Evolutionary conservation across 2,113 vertebrate genomes (phyloP), one percentile per base, ranked within the genome.

Genomic region (Monopterus albus): DNA sequence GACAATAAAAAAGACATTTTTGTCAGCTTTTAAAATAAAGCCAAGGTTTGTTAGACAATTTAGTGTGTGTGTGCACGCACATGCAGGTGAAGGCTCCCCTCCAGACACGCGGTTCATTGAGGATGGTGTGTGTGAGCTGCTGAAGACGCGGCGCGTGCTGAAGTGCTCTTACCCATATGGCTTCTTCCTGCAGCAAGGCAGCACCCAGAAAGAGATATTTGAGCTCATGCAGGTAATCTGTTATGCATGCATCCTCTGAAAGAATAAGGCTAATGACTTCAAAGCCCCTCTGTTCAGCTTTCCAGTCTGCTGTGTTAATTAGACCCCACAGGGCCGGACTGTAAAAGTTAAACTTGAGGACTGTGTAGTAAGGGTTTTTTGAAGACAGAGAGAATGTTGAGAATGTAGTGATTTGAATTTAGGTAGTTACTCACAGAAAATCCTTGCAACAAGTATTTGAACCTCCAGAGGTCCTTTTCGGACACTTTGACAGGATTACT

Each of bases 161-260:
- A 98, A 98, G 96, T 98, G 97, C 95, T 99, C 97, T 94, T 99
- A 99, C 67, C 97, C 97, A 1, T 99, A 98, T 26, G 98, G 98
- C 90, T 99, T 99, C 92, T 99, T 99, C 93, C 92, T 99, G 93
- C 96, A 97, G 92, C 96, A 95, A 83, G 98, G 98, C 95, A 99
- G 97, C 95, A 99, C 97, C 91, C 98, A 99, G 92, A 99, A 98
- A 86, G 98, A 99, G 93, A 99, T 99, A 90, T 99, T 98, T 94
- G 98, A 99, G 93, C 96, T 99, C 86, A 99, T 99, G 97, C 98
- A 99, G 96, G 98, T 98, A 93, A 55, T 47, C 6, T 33, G 15
- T 15, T 51, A 36, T 38, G 25, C 7, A n/a, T 15, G 6, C n/a
- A 14, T 50, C 28, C 35, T 49, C 17, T 43, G 18, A n/a, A 29